Percentiles rank a stretch among this genome's conserved stretches.
These are phyloP conservation scores for Pseudotriccus pelzelni DNA, from an alignment of 2,797 vertebrate species.

Conservation along the genomic window DNA sequence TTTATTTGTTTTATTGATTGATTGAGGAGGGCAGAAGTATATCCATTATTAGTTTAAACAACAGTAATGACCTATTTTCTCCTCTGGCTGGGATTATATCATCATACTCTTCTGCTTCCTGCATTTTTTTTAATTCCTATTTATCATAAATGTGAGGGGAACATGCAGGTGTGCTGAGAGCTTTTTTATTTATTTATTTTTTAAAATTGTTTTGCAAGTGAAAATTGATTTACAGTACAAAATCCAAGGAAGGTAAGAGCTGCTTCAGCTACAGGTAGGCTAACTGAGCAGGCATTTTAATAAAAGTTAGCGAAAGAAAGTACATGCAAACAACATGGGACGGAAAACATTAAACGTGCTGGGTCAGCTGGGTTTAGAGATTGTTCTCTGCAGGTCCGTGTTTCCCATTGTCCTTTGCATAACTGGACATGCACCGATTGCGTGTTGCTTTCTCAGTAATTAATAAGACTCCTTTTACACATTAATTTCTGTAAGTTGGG, in stretches of 20 bases:
- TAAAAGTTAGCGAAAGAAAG: neutral
- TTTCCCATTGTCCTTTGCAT: neutral
- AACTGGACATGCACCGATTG: neutral
- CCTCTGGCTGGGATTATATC: neutral
- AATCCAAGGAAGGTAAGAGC: neutral
- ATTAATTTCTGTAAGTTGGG: neutral
- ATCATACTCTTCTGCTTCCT: neutral
- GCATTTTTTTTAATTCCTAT: neutral
- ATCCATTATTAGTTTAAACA: neutral
- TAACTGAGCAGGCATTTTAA: neutral
- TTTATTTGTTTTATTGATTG: conserved; percentile 1
- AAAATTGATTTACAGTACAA: neutral
- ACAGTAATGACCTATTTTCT: conserved; percentile 4
- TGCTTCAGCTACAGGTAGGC: conserved; percentile 38
- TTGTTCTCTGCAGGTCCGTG: neutral
- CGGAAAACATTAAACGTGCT: neutral
- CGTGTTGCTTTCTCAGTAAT: neutral
- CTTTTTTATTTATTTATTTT: neutral
- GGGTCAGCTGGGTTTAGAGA: neutral
- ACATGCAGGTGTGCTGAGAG: neutral
- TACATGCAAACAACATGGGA: neutral
- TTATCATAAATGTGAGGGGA: neutral
- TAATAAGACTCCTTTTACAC: neutral
- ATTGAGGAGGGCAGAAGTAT: neutral
- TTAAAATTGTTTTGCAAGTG: neutral